Evolutionary conservation across 2,113 vertebrate species (phyloP).

Genomic region (Rostratula benghalensis): DNA sequence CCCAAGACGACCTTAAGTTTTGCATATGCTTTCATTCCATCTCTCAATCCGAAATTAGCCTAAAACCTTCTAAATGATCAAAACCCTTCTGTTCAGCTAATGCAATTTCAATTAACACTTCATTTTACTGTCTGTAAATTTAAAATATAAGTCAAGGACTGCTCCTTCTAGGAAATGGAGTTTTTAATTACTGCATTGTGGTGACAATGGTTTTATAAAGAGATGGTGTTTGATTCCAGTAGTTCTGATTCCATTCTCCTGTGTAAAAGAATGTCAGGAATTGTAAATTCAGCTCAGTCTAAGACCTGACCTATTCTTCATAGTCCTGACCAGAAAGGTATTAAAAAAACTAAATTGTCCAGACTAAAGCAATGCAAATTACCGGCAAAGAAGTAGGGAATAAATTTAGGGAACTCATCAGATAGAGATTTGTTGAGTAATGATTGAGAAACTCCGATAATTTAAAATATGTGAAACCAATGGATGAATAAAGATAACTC

Average conservation of each 20-base stretch:
- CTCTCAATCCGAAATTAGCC: background rate
- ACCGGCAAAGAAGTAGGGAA: background rate
- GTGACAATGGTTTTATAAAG: background rate
- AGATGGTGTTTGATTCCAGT: background rate
- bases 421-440: background rate
- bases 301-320: background rate
- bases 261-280: background rate
- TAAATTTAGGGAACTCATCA: constrained; percentile 24
- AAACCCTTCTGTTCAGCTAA: constrained; percentile 10
- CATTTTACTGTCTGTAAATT: constrained; percentile 11
- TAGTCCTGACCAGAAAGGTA: background rate
- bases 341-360: background rate
- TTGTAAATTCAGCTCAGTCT: background rate
- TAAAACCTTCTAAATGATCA: background rate
- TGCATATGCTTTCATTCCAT: background rate
- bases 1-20: background rate
- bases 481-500: background rate
- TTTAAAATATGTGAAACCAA: background rate
- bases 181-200: background rate
- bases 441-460: constrained; percentile 21
- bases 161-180: background rate
- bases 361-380: constrained; percentile 10
- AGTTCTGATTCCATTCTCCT: background rate
- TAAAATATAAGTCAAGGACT: background rate
- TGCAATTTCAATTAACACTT: background rate